Evolutionary conservation across 35 echinoderm and acorn worm genomes (phyloP).

Genomic region (Patiria miniata): DNA sequence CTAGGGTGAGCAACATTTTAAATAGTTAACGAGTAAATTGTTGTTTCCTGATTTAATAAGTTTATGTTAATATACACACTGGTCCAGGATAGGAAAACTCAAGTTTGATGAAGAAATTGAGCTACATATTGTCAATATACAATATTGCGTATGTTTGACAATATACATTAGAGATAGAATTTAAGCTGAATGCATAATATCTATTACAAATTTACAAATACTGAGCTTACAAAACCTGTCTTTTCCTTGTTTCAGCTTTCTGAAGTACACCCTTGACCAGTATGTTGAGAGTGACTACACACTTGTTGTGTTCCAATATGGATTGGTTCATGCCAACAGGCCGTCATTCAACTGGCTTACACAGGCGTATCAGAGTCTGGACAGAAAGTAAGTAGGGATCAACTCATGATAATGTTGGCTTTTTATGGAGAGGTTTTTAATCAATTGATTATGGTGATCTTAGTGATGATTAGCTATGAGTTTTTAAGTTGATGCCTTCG

Average conservation of each 20-base stretch:
- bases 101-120: too few relatives aligned
- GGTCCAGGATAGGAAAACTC: too few relatives aligned
- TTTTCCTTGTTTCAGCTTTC: constrained; percentile 56
- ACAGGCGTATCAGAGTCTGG: constrained; percentile 89
- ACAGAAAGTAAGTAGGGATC: constrained; percentile 86
- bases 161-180: too few relatives aligned
- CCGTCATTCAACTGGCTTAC: constrained; percentile 84
- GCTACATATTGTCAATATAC: too few relatives aligned
- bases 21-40: neutral
- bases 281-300: constrained; percentile 99
- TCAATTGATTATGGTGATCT: too few relatives aligned
- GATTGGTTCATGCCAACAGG: constrained; percentile 75
- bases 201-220: neutral
- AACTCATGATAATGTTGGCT: neutral
- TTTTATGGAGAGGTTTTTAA: neutral
- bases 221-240: neutral
- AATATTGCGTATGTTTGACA: too few relatives aligned
- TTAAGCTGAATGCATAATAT: too few relatives aligned
- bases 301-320: constrained; percentile 89
- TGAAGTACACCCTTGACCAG: constrained; percentile 90
- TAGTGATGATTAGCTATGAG: too few relatives aligned
- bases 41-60: too few relatives aligned
- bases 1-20: constrained; percentile 50
- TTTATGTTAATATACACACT: too few relatives aligned
- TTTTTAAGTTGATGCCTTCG: too few relatives aligned